Evolutionary conservation across 2,888 invertebrate species (phyloP).

Genomic region (Tenthredo amoena): DNA sequence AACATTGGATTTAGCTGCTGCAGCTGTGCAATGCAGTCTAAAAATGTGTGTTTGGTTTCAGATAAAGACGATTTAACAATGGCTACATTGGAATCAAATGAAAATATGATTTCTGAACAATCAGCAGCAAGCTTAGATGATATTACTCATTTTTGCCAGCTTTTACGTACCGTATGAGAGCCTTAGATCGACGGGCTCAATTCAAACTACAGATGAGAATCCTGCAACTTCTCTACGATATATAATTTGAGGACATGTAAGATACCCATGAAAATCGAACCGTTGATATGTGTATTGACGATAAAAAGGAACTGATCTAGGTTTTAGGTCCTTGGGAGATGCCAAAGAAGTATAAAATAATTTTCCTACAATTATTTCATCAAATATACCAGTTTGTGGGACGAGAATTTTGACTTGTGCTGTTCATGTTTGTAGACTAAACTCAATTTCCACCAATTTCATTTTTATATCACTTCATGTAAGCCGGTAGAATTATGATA

Average conservation of each 20-base stretch:
- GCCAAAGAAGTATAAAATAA: neutral
- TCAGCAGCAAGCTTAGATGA: neutral
- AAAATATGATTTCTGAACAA: neutral
- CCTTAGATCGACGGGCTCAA: neutral
- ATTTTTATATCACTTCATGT: neutral
- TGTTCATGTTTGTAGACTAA: neutral
- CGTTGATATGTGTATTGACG: no score
- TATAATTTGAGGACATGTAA: neutral
- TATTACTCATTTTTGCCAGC: neutral
- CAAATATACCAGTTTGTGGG: neutral
- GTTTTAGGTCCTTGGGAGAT: neutral
- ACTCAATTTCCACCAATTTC: neutral
- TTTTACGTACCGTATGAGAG: neutral
- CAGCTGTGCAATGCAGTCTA: neutral
- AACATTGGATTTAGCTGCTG: neutral
- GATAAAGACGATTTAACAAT: neutral
- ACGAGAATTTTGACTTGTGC: neutral
- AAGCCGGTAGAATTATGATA: neutral
- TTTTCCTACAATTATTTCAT: neutral
- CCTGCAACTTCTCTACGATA: neutral
- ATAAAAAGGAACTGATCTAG: neutral
- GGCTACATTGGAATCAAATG: neutral
- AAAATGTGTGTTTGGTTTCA: neutral
- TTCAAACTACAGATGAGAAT: neutral
- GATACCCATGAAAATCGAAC: neutral